These are phyloP conservation scores for Acropora tenuis DNA, from an alignment of 64 coral and sea anemone species.

Conservation along the genomic window DNA sequence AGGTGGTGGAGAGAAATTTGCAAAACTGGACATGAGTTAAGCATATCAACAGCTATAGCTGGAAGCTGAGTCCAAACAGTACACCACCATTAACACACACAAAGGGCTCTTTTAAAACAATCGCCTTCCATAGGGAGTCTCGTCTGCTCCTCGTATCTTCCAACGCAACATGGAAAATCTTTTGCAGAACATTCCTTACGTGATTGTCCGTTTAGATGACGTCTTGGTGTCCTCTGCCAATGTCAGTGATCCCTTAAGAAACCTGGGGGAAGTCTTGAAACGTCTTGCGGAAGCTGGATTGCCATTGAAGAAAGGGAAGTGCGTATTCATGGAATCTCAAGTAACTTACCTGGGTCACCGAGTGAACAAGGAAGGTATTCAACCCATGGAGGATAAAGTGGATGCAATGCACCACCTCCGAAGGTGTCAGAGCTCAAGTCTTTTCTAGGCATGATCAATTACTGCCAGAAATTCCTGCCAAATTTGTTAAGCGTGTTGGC, in stretches of 20 bases:
- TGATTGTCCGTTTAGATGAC: conserved; percentile 8
- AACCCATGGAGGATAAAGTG: too few relatives aligned
- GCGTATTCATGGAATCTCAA: not conserved
- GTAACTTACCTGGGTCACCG: not conserved
- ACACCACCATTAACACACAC: not conserved
- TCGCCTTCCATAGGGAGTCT: conserved; percentile 18
- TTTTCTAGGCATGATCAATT: not conserved
- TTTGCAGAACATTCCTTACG: not conserved
- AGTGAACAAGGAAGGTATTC: too few relatives aligned
- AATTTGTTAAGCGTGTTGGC: too few relatives aligned
- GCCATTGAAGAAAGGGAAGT: not conserved
- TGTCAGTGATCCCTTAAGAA: not conserved
- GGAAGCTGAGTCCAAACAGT: not conserved
- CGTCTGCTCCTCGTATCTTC: conserved; percentile 40
- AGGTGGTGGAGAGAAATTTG: too few relatives aligned
- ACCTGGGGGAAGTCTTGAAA: not conserved
- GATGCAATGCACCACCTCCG: too few relatives aligned
- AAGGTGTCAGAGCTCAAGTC: too few relatives aligned
- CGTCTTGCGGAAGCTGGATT: not conserved
- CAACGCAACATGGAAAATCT: conserved; percentile 37
- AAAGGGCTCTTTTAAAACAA: conserved; percentile 25
- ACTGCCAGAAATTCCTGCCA: too few relatives aligned
- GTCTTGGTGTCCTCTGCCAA: not conserved
- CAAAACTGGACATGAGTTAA: not conserved
- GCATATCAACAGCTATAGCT: conserved; percentile 15